These are phyloP conservation scores for Ceuthmochares aereus DNA, from an alignment of 2,113 vertebrate species.

Conservation along the genomic window DNA sequence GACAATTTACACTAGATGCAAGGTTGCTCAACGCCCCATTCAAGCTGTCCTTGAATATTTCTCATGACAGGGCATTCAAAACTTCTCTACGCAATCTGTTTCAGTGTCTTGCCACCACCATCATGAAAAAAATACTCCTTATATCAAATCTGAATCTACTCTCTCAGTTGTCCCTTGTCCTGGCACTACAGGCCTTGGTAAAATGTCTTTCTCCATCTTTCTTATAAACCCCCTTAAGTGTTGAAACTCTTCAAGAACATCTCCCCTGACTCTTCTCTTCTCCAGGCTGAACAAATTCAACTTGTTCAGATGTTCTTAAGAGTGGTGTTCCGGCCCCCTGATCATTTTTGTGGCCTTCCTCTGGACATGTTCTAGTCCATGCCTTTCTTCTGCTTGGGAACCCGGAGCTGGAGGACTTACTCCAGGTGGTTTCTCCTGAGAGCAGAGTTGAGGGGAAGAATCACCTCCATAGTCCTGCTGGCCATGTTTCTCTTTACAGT, in stretches of 20 bases:
- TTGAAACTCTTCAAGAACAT: not conserved
- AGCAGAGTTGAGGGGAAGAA: not conserved
- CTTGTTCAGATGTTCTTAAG: not conserved
- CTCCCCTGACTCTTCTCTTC: not conserved
- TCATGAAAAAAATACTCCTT: not conserved
- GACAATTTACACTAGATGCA: not conserved
- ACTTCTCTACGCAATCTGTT: not conserved
- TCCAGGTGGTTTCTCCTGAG: not conserved
- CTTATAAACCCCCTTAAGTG: not conserved
- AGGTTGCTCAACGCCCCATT: not conserved
- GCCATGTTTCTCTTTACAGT: not conserved
- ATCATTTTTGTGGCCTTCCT: not conserved
- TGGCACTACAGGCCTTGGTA: not conserved
- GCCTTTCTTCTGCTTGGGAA: not conserved
- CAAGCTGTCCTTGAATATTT: not conserved
- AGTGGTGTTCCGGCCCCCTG: not conserved
- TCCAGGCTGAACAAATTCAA: not conserved
- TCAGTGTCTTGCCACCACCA: too few relatives aligned
- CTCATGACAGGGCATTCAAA: not conserved
- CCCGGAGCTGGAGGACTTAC: not conserved
- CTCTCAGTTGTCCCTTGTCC: too few relatives aligned
- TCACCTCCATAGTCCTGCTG: rapidly evolving
- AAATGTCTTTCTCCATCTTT: not conserved
- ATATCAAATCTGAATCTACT: not conserved
- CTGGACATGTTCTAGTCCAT: not conserved